These are phyloP conservation scores for Poecile montanus DNA, from an alignment of 2,797 vertebrate genomes.

Conservation along the genomic window DNA sequence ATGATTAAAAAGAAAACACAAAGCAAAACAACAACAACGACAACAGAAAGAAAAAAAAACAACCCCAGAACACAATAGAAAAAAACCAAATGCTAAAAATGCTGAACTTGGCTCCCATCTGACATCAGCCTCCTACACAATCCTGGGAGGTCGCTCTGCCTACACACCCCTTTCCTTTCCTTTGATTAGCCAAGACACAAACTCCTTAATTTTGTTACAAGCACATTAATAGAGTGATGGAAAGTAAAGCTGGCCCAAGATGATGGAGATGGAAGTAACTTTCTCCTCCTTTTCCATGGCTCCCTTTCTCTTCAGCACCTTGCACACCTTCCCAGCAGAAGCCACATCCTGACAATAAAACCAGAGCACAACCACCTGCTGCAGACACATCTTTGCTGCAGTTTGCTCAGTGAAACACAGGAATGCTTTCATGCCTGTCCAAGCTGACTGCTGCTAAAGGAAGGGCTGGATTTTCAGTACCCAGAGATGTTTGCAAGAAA, in stretches of 20 bases:
- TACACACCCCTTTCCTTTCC: not conserved
- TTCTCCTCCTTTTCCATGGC: not conserved
- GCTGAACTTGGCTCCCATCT: not conserved
- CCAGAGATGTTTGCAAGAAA: not conserved
- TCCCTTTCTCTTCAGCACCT: not conserved
- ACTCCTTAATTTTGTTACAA: not conserved
- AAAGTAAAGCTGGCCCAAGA: not conserved
- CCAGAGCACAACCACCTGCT: not conserved
- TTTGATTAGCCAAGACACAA: not conserved
- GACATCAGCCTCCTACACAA: not conserved
- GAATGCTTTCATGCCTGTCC: constrained; percentile 27
- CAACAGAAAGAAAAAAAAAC: not conserved
- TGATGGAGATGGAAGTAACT: not conserved
- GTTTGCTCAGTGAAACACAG: not conserved
- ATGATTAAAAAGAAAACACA: not conserved
- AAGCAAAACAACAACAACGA: not conserved
- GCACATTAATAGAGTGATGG: not conserved
- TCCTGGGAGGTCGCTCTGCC: not conserved
- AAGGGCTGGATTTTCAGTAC: not conserved
- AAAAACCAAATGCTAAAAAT: not conserved
- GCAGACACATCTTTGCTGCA: not conserved
- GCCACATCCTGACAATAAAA: not conserved
- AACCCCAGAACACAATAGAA: rapidly evolving
- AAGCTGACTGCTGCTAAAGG: not conserved
- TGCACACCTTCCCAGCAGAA: not conserved